A percentile compares a stretch with the other conserved stretches of the same genome.
These are phyloP conservation scores for Epistrophe eligans DNA, from an alignment of 2,888 invertebrate species.

Conservation along the genomic window DNA sequence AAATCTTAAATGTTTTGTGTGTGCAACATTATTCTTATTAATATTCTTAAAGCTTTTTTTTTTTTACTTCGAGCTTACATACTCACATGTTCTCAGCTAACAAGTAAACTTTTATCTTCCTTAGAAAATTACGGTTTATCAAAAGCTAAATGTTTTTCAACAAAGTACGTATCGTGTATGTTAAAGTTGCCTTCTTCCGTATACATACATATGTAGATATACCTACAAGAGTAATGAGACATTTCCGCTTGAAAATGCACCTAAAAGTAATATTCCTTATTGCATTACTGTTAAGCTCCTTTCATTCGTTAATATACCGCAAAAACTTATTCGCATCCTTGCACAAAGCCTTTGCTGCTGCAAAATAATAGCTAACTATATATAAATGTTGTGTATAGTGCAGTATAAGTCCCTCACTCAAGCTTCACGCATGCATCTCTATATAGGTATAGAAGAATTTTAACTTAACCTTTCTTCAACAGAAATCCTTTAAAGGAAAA, in stretches of 20 bases:
- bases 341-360: constrained; percentile 9
- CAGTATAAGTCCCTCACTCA: constrained; percentile 14
- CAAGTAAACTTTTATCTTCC: background rate
- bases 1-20: background rate
- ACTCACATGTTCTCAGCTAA: background rate
- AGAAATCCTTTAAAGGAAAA: constrained; percentile 49
- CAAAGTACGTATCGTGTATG: background rate
- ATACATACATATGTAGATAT: background rate
- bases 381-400: background rate
- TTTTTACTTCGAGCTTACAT: background rate
- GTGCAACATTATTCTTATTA: background rate
- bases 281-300: constrained; percentile 54
- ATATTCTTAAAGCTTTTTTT: background rate
- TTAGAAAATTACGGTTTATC: constrained; percentile 8
- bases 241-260: constrained; percentile 56
- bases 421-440: background rate
- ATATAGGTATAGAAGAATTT: constrained; percentile 7
- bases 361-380: background rate
- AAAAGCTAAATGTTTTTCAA: constrained; percentile 6
- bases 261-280: constrained; percentile 55
- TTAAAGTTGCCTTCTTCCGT: constrained; percentile 16
- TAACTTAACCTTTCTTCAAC: constrained; percentile 48
- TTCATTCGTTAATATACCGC: constrained; percentile 39
- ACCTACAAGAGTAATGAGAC: constrained; percentile 56
- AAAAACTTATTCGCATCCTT: constrained; percentile 43